Percentiles rank a stretch among this genome's conserved stretches.
phyloP scores from a whole-genome alignment of 2,113 vertebrate species.

The Tautogolabrus adspersus region DNA sequence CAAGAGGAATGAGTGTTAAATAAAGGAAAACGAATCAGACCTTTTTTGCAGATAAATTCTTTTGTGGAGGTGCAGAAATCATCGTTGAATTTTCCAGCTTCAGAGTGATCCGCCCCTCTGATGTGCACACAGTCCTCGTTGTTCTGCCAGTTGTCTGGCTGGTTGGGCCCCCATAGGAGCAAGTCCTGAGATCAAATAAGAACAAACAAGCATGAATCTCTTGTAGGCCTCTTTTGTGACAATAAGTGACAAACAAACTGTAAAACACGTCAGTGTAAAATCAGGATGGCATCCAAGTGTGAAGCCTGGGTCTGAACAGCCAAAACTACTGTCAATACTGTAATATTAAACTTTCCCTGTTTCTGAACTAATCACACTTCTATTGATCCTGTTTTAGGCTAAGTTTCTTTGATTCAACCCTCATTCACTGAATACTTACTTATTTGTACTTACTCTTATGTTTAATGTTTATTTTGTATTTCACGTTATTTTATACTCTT shows the following conservation, averaged over 20 bases:
- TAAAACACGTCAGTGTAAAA: no score
- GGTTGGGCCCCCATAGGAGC: conserved; percentile 67
- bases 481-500: no score
- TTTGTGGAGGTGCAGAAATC: conserved; percentile 65
- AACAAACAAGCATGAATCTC: background rate
- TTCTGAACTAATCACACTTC: no score
- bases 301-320: no score
- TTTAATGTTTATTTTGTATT: no score
- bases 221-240: background rate
- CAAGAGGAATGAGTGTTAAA: background rate
- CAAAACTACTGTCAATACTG: no score
- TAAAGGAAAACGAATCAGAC: conserved; percentile 26
- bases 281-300: no score
- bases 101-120: conserved; percentile 28
- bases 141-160: conserved; percentile 81
- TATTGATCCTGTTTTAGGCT: no score
- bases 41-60: conserved; percentile 84
- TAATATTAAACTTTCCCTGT: no score
- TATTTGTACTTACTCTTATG: no score
- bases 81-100: conserved; percentile 78
- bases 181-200: conserved; percentile 65
- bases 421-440: no score
- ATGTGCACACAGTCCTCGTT: conserved; percentile 82
- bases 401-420: no score
- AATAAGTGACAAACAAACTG: background rate